Percentiles rank a stretch among this genome's conserved stretches.
Evolutionary conservation across 2,113 vertebrate species (phyloP).

Genomic region (Paradoxurus hermaphroditus): DNA sequence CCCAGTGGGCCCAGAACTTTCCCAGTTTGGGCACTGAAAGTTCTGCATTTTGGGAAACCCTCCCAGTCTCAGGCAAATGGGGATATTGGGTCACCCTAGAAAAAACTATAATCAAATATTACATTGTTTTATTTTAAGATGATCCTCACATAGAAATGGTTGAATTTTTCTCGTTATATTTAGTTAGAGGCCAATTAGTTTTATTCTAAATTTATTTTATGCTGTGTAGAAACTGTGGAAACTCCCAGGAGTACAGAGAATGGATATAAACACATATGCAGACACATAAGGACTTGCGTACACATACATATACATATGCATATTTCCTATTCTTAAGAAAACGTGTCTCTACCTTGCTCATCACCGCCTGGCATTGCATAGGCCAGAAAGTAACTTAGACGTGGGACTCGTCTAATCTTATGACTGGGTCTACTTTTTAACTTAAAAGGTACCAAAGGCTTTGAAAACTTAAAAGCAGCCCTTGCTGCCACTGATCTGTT

Average conservation of each 20-base stretch:
- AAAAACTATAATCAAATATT: neutral
- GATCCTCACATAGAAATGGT: neutral
- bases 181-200: neutral
- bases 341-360: neutral
- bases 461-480: slow-evolving; percentile 25
- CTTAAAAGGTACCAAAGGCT: neutral
- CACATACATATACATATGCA: neutral
- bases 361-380: neutral
- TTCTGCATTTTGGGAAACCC: neutral
- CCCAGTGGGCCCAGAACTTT: neutral
- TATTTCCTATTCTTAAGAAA: neutral
- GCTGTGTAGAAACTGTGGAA: neutral
- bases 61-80: neutral
- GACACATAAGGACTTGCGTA: neutral
- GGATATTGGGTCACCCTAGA: neutral
- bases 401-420: neutral
- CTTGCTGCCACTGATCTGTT: neutral
- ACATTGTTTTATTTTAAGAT: neutral
- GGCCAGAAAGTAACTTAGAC: neutral
- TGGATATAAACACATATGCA: neutral
- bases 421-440: neutral
- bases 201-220: neutral
- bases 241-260: neutral
- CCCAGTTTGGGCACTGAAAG: neutral
- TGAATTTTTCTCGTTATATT: neutral